Evolutionary conservation across 2,113 vertebrate species (phyloP), one percentile per base, ranked within the genome.

Genomic region (Hemiprocne comata): DNA sequence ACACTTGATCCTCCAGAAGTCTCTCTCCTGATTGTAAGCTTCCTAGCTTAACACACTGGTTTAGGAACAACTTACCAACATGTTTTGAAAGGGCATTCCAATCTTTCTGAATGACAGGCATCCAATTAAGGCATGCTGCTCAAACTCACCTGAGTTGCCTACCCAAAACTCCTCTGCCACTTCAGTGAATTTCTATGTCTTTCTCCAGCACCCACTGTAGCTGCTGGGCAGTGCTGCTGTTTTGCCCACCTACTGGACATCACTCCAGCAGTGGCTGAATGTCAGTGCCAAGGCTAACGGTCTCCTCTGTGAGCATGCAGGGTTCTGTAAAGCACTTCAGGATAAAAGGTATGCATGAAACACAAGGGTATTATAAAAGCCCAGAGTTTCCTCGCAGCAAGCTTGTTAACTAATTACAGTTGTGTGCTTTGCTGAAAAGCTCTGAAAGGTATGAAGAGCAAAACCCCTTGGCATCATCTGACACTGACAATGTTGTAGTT

Each of bases 371-470:
- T 89, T 82, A 74, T 53, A 69, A 92, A 93, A 94, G 48, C 78
- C 19, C 19, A 25, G 53, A 33, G 12, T 87, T 72, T 96, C 53
- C 71, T 93, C 74, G 38, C 53, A 80, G 78, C 36, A 42, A 55
- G 81, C 51, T 82, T 85, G 89, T 82, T 92, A 91, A 72, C 88
- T 95, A 93, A 96, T 89, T 95, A 73, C 67, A 82, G 87, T n/a
- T 53, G 28, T 42, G 16, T 64, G 29, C 62, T 94, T 81, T 78
- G 33, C 70, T 58, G 74, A 83, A 89, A 80, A 89, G 83, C 82
- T 95, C 51, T 44, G 57, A 74, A 93, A 92, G 65, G 42, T 60
- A 95, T 77, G 72, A 74, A 87, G 95, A 90, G 83, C 85, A 96
- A 87, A 95, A 87, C 87, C 81, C 55, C 60, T 67, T 91, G 87